Evolutionary conservation across 1,140 invertebrate genomes (phyloP).

Genomic region (Heliconius congener): DNA sequence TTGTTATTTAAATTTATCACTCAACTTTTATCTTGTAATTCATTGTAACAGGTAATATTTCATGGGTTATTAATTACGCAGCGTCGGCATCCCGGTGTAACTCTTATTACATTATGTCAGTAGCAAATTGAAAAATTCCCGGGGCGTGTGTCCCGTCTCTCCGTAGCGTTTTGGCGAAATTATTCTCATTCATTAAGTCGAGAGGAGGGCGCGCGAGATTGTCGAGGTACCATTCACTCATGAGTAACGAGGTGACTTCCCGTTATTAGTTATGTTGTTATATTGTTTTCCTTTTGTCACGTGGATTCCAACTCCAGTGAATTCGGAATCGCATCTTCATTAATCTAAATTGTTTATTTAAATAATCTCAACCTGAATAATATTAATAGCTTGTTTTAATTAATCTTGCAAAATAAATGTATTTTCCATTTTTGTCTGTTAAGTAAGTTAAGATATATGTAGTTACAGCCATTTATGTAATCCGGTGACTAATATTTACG

Average conservation of each 20-base stretch:
- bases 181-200: slow-evolving; percentile 80
- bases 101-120: slow-evolving; percentile 81
- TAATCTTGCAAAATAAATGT: slow-evolving; percentile 13
- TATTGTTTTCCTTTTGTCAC: slow-evolving; percentile 69
- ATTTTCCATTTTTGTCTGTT: slow-evolving; percentile 22
- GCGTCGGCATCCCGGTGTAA: slow-evolving; percentile 75
- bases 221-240: slow-evolving; percentile 74
- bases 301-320: background rate
- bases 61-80: slow-evolving; percentile 80
- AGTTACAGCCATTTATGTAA: slow-evolving; percentile 38
- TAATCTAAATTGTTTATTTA: background rate
- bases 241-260: slow-evolving; percentile 79
- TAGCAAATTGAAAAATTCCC: slow-evolving; percentile 82
- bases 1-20: slow-evolving; percentile 81
- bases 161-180: slow-evolving; percentile 80
- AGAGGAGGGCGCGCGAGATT: slow-evolving; percentile 72
- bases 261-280: slow-evolving; percentile 74
- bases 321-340: slow-evolving; percentile 6
- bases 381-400: background rate
- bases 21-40: slow-evolving; percentile 80
- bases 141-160: slow-evolving; percentile 78
- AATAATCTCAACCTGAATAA: background rate
- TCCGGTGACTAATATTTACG: slow-evolving; percentile 36
- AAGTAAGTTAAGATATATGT: background rate
- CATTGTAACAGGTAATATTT: slow-evolving; percentile 80